These are phyloP conservation scores for Stenodema calcarata DNA, from an alignment of 2,888 invertebrate species.

Conservation along the genomic window DNA sequence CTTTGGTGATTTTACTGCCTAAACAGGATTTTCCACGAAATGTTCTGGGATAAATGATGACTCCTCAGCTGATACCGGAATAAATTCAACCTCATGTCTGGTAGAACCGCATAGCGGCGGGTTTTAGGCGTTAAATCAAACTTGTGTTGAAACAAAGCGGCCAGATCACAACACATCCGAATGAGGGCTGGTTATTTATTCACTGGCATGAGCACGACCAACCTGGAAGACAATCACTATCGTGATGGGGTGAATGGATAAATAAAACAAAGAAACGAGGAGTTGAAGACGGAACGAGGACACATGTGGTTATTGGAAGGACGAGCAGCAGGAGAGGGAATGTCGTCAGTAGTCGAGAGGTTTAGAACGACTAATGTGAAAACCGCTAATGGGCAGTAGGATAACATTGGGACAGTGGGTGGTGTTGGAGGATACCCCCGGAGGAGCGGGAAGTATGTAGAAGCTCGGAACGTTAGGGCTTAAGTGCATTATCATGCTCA, in stretches of 20 bases:
- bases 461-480: not conserved
- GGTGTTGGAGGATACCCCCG: not conserved
- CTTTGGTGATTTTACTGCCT: no score
- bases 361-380: not conserved
- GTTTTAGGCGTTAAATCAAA: not conserved
- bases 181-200: not conserved
- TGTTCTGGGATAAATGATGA: not conserved
- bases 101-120: not conserved
- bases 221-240: not conserved
- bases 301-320: not conserved
- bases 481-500: conserved; percentile 32
- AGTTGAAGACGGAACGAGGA: not conserved
- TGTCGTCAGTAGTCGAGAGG: not conserved
- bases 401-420: not conserved
- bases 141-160: not conserved
- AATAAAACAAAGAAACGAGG: not conserved
- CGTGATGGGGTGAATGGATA: not conserved
- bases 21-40: not conserved
- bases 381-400: not conserved
- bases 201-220: not conserved
- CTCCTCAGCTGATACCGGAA: not conserved
- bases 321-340: not conserved
- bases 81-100: not conserved
- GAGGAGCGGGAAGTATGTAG: not conserved
- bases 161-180: not conserved